These are phyloP conservation scores for Agraylea sexmaculata DNA, from an alignment of 1,140 invertebrate genomes.

Conservation along the genomic window DNA sequence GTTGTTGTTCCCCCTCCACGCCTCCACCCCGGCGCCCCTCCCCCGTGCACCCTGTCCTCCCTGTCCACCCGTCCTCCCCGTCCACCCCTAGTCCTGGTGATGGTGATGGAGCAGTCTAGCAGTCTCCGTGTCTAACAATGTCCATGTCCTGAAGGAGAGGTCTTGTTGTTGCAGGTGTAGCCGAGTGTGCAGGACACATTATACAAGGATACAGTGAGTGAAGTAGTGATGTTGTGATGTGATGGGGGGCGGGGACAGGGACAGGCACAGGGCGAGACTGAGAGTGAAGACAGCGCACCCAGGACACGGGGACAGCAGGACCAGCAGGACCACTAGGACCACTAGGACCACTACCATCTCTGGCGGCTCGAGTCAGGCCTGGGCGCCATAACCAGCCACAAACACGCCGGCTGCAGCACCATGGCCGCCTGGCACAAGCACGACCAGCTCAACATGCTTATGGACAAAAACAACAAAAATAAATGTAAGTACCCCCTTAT, in stretches of 20 bases:
- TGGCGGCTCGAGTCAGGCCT: slow-evolving; percentile 8
- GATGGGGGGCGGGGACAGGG: background rate
- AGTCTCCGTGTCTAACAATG: no score
- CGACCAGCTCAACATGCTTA: slow-evolving; percentile 55
- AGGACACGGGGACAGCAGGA: background rate
- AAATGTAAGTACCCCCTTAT: slow-evolving; percentile 64
- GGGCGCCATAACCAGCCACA: slow-evolving; percentile 32
- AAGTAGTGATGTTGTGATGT: background rate
- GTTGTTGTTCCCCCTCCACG: no score
- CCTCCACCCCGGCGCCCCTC: no score
- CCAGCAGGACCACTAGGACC: background rate
- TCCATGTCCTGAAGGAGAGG: no score
- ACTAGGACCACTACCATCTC: background rate
- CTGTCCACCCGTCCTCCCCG: no score
- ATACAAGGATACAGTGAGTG: no score
- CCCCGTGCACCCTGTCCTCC: no score
- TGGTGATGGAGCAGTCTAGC: no score
- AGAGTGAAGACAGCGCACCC: background rate
- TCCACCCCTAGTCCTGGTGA: no score
- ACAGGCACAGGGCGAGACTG: background rate
- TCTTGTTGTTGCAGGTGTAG: no score
- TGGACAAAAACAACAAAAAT: slow-evolving; percentile 56
- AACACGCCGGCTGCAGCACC: slow-evolving; percentile 45
- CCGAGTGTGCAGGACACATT: no score
- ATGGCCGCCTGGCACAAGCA: slow-evolving; percentile 59